phyloP scores from a whole-genome alignment of 2,888 invertebrate species.

The Eristalis arbustorum region DNA sequence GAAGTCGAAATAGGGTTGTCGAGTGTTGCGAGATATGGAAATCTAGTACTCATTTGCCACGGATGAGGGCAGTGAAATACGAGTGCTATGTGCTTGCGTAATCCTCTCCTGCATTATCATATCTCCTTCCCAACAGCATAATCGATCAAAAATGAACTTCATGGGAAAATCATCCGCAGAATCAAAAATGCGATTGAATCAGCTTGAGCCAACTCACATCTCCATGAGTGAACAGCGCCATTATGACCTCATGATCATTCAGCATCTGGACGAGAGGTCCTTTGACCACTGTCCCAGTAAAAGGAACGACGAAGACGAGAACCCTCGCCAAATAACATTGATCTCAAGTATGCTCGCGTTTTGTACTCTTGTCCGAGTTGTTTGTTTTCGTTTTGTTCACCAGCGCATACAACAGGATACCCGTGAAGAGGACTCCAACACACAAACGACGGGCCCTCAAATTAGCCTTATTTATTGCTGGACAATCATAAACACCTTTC shows the following conservation, averaged over 20 bases:
- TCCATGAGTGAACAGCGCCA: not conserved
- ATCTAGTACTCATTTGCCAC: too few relatives aligned
- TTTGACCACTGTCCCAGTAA: slow-evolving; percentile 32
- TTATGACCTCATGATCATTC: not conserved
- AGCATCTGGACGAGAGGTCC: not conserved
- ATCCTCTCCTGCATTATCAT: too few relatives aligned
- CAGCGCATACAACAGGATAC: slow-evolving; percentile 41
- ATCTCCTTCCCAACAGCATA: too few relatives aligned
- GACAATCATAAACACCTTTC: slow-evolving; percentile 72
- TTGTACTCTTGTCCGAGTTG: slow-evolving; percentile 63
- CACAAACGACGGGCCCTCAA: slow-evolving; percentile 40
- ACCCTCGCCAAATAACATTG: slow-evolving; percentile 27
- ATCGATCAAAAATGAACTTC: too few relatives aligned
- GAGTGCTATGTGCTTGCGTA: too few relatives aligned
- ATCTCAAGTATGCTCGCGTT: slow-evolving; percentile 51
- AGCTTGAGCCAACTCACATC: too few relatives aligned
- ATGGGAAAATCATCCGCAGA: too few relatives aligned
- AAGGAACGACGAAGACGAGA: slow-evolving; percentile 4
- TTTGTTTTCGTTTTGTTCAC: slow-evolving; percentile 69
- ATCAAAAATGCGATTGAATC: too few relatives aligned
- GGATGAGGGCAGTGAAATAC: too few relatives aligned
- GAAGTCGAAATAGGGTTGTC: too few relatives aligned
- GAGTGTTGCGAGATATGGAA: too few relatives aligned
- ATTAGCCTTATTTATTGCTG: slow-evolving; percentile 72
- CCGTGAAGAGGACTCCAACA: slow-evolving; percentile 34